Evolutionary conservation across 1,140 invertebrate genomes (phyloP), one percentile per base, ranked within the genome.

Genomic region (Acarapis woodi): DNA sequence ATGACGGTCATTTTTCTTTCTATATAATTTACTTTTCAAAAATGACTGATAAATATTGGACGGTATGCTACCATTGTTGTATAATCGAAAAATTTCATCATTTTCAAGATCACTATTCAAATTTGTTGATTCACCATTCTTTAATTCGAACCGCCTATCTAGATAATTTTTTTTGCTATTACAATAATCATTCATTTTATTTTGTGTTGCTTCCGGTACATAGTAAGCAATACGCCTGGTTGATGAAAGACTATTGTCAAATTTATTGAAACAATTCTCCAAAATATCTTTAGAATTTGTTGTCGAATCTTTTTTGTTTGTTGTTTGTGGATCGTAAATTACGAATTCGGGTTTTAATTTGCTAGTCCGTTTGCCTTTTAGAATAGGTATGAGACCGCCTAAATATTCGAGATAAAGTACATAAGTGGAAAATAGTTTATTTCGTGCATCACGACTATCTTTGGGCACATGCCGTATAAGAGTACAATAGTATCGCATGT

Each of bases 261-360:
- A 19, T 19, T 20, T 33, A 20, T 28, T 28, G 26, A 14, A 28
- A 28, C 10, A 14, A 28, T 28, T 12, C 10, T 28, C 26, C 14
- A 19, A 19, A 18, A 18, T 19, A 18, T 19, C 20, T 14, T 32
- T 14, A 18, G 10, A 29, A 32, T 16, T 6, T 32, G 18, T 35
- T 30, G 34, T 36, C 22, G 36, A 33, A 22, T 6, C n/a, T 42
- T 44, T 49, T 26, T 40, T 65, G 62, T 61, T 33, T 74, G 14
- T 14, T 20, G 26, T n/a, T 18, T 87, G 76, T 1, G 87, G 87
- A 60, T 96, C 79, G 51, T 78, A 94, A 47, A 97, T 96, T 22
- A 96, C 77, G 57, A 97, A 97, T 54, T 96, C 88, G 0, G 90
- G 88, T 32, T 83, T 64, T 33, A 97, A 76, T 60, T 94, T 94